Conservation (phyloP, 2,888 invertebrate genomes). For the Sesamia inferens region DNA sequence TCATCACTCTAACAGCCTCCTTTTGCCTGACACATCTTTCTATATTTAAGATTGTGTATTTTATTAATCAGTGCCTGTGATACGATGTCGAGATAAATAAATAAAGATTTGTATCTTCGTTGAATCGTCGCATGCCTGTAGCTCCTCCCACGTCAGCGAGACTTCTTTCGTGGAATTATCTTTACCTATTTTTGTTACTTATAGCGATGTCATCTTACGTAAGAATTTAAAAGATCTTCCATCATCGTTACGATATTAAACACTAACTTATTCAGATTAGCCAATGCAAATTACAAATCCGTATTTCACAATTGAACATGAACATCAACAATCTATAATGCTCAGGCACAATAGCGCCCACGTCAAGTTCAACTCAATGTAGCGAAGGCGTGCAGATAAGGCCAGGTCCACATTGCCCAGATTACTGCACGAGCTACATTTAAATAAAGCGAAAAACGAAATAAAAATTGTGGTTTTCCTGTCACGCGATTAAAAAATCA, state of each 20-base stretch:
- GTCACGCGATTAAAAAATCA: conserved; percentile 25
- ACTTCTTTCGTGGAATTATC: not conserved
- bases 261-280: conserved; percentile 1
- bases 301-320: conserved; percentile 34
- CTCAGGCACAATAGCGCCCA: conserved; percentile 37
- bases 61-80: not conserved
- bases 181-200: not conserved
- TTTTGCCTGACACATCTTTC: not conserved
- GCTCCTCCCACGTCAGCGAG: not conserved
- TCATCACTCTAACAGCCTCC: not conserved
- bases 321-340: conserved; percentile 40
- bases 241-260: conserved; percentile 1
- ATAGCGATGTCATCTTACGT: not conserved
- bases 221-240: not conserved
- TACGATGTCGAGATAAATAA: not conserved
- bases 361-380: conserved; percentile 44
- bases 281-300: conserved; percentile 17
- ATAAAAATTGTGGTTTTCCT: conserved; percentile 47
- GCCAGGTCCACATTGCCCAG: conserved; percentile 16
- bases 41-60: not conserved
- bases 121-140: not conserved
- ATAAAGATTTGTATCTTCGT: not conserved
- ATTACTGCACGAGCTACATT: conserved; percentile 38
- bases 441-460: conserved; percentile 40
- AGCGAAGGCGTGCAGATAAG: conserved; percentile 34